These are phyloP conservation scores for Petroica traversi DNA, from an alignment of 2,113 vertebrate genomes.

Conservation along the genomic window DNA sequence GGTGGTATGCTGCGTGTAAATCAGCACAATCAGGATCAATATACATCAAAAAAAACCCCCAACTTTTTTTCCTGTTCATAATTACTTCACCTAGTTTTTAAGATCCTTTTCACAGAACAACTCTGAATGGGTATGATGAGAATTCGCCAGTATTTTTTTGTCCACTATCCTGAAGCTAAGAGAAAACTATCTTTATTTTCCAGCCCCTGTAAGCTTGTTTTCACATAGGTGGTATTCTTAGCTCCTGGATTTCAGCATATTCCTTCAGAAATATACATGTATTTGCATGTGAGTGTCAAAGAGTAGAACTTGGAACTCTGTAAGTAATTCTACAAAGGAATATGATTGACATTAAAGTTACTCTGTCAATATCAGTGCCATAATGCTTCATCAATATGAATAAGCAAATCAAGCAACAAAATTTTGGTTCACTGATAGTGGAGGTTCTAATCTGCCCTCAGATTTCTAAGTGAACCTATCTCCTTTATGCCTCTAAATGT, in stretches of 20 bases:
- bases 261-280: background rate
- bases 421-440: constrained; percentile 36
- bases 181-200: background rate
- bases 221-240: background rate
- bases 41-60: constrained; percentile 2
- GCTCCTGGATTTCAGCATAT: background rate
- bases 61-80: background rate
- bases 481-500: constrained; percentile 14
- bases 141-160: background rate
- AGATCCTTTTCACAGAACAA: background rate
- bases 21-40: constrained; percentile 34
- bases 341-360: constrained; percentile 29
- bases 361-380: background rate
- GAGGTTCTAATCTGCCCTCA: constrained; percentile 40
- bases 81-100: constrained; percentile 21
- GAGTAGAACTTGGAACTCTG: background rate
- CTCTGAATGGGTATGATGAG: background rate
- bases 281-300: background rate
- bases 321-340: background rate
- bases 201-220: background rate
- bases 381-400: constrained; percentile 55
- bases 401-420: background rate
- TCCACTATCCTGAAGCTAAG: background rate
- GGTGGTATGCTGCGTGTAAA: background rate
- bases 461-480: constrained; percentile 10